These are phyloP conservation scores for Meles meles DNA, from an alignment of 2,113 vertebrate species.

Conservation along the genomic window DNA sequence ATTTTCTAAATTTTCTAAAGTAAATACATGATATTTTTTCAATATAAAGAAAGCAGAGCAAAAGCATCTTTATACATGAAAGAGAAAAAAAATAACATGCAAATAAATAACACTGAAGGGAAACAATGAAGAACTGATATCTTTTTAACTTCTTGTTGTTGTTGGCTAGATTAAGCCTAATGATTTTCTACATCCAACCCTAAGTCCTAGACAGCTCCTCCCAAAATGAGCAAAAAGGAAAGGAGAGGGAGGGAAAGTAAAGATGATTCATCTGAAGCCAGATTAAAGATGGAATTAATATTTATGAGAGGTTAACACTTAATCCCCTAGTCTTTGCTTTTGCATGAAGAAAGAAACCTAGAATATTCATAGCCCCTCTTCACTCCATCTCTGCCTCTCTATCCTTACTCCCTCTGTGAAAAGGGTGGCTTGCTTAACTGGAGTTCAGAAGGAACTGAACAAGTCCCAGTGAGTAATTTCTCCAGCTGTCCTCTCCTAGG, in stretches of 20 bases:
- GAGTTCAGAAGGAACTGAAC: not conserved
- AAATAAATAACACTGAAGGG: not conserved
- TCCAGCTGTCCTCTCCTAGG: not conserved
- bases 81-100: not conserved
- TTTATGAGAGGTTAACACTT: not conserved
- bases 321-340: not conserved
- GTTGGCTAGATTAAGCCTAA: not conserved
- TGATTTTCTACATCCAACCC: not conserved
- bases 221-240: not conserved
- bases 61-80: not conserved
- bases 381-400: not conserved
- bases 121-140: not conserved
- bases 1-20: not conserved
- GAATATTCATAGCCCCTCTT: not conserved
- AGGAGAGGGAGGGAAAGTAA: not conserved
- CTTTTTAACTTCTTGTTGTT: not conserved
- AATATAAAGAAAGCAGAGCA: not conserved
- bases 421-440: not conserved
- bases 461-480: not conserved
- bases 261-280: not conserved
- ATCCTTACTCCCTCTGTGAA: not conserved
- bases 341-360: not conserved
- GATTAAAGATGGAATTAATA: not conserved
- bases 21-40: not conserved
- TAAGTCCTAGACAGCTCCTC: not conserved